Percentiles rank a stretch among this genome's conserved stretches.
These are phyloP conservation scores for Pollenia griseotomentosa DNA, from an alignment of 2,888 invertebrate genomes.

Conservation along the genomic window DNA sequence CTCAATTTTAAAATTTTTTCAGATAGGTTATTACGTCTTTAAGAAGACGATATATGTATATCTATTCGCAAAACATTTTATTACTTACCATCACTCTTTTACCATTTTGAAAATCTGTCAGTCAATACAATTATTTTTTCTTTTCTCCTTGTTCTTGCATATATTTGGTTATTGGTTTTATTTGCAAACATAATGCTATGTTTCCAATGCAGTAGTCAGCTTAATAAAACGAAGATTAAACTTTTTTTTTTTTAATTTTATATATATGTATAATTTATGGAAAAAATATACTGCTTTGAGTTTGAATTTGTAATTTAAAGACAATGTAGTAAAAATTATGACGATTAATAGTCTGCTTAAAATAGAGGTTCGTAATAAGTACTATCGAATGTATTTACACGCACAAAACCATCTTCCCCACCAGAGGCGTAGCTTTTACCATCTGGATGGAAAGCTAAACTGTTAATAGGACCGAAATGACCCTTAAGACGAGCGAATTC, in stretches of 20 bases:
- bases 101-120: neutral
- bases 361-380: constrained; percentile 92
- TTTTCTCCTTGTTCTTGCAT: constrained; percentile 80
- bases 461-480: constrained; percentile 99
- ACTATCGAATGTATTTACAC: constrained; percentile 97
- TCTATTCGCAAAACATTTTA: no score
- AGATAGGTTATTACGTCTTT: no score
- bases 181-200: constrained; percentile 76
- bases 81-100: no score
- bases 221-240: neutral
- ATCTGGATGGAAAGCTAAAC: constrained; percentile 98
- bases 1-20: no score
- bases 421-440: constrained; percentile 98
- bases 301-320: neutral
- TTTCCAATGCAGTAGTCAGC: neutral
- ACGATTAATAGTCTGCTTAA: constrained; percentile 29
- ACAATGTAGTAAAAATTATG: neutral
- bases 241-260: constrained; percentile 28
- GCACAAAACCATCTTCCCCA: constrained; percentile 99
- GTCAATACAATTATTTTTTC: neutral
- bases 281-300: constrained; percentile 1
- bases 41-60: no score
- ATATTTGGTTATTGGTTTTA: constrained; percentile 79
- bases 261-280: constrained; percentile 12
- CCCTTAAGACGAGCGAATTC: constrained; percentile 99